phyloP scores from a whole-genome alignment of 2,888 invertebrate species.

The Sminthurides aquaticus region DNA sequence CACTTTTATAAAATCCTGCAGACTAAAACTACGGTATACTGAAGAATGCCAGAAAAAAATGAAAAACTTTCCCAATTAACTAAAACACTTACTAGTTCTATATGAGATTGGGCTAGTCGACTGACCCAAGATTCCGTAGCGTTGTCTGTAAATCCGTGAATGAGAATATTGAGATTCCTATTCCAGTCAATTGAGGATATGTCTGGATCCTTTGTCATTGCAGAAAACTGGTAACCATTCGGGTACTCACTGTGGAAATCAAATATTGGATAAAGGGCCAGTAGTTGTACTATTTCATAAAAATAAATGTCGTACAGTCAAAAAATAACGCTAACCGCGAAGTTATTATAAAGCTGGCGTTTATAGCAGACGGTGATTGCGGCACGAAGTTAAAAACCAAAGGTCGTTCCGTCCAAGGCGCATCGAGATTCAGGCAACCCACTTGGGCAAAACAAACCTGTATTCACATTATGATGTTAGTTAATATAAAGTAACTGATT shows the following conservation, averaged over 20 bases:
- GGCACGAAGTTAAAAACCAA: slow-evolving; percentile 28
- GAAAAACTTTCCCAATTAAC: background rate
- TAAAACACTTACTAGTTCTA: slow-evolving; percentile 2
- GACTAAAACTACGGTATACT: background rate
- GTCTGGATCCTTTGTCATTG: slow-evolving; percentile 14
- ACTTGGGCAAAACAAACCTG: slow-evolving; percentile 30
- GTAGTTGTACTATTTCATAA: background rate
- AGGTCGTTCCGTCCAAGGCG: slow-evolving; percentile 46
- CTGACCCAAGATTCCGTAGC: slow-evolving; percentile 27
- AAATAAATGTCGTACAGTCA: background rate
- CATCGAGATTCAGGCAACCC: slow-evolving; percentile 26
- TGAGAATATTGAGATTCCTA: slow-evolving; percentile 18
- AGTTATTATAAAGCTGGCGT: slow-evolving; percentile 27
- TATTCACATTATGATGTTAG: too few relatives aligned
- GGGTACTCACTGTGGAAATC: slow-evolving; percentile 3
- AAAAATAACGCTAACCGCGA: slow-evolving; percentile 21
- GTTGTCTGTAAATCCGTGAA: slow-evolving; percentile 30
- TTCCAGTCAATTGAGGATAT: slow-evolving; percentile 12
- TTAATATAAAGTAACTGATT: too few relatives aligned
- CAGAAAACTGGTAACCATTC: slow-evolving; percentile 11
- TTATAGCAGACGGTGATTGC: slow-evolving; percentile 29
- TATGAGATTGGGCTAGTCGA: slow-evolving; percentile 16
- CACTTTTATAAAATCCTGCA: too few relatives aligned
- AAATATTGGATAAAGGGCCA: background rate
- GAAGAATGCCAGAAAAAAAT: background rate